Evolutionary conservation across 2,888 invertebrate species (phyloP).

Genomic region (Patella pellucida): DNA sequence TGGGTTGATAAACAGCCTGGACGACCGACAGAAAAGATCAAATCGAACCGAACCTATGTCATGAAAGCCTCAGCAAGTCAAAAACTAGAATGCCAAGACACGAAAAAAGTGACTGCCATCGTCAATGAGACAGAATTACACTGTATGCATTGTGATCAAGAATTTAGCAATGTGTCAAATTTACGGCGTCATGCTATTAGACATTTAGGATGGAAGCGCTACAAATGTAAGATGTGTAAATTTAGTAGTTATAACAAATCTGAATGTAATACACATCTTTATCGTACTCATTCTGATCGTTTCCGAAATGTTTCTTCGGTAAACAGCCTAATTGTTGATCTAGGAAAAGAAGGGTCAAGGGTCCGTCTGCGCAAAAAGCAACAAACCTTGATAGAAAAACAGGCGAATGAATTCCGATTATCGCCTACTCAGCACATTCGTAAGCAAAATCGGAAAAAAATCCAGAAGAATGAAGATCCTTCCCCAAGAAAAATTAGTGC

Average conservation of each 20-base stretch:
- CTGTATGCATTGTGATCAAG: slow-evolving; percentile 67
- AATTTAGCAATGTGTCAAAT: slow-evolving; percentile 75
- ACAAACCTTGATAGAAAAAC: slow-evolving; percentile 35
- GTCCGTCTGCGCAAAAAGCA: slow-evolving; percentile 43
- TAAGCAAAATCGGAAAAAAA: not conserved
- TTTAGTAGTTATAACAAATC: slow-evolving; percentile 69
- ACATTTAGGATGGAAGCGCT: slow-evolving; percentile 82
- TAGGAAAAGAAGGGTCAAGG: slow-evolving; percentile 51
- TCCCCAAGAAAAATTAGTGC: no score
- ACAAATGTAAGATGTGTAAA: slow-evolving; percentile 82
- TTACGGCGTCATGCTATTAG: slow-evolving; percentile 82
- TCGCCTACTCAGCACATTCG: not conserved
- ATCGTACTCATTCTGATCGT: slow-evolving; percentile 49
- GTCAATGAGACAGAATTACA: slow-evolving; percentile 54
- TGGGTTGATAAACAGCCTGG: slow-evolving; percentile 46
- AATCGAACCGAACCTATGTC: slow-evolving; percentile 44
- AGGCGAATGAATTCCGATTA: not conserved
- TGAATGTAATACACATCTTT: slow-evolving; percentile 56
- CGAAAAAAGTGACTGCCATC: slow-evolving; percentile 53
- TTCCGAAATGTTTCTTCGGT: slow-evolving; percentile 18
- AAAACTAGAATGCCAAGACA: slow-evolving; percentile 49
- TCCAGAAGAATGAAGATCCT: not conserved
- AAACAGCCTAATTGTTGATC: slow-evolving; percentile 46
- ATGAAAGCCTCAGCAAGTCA: slow-evolving; percentile 33
- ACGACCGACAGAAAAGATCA: slow-evolving; percentile 35